These are phyloP conservation scores for Drosophila anomalata DNA, from an alignment of 2,888 invertebrate genomes.

Conservation along the genomic window DNA sequence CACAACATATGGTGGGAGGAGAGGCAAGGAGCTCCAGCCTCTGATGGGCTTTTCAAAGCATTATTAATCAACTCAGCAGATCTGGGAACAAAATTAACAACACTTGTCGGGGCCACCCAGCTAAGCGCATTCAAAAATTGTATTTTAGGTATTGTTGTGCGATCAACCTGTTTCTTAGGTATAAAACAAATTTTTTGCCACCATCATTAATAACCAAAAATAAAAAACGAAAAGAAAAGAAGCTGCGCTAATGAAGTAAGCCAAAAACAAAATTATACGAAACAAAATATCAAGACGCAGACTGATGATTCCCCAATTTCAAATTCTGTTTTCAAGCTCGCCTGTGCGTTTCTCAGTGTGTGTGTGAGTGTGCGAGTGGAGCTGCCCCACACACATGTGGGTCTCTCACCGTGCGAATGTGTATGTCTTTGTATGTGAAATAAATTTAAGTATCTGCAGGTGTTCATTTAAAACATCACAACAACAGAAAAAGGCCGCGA, in stretches of 20 bases:
- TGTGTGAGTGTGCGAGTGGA: neutral
- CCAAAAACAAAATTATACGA: constrained; percentile 40
- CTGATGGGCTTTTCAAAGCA: neutral
- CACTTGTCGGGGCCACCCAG: constrained; percentile 42
- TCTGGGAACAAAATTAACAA: constrained; percentile 14
- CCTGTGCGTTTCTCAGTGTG: constrained; percentile 17
- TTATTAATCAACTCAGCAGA: constrained; percentile 33
- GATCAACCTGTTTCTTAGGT: constrained; percentile 62
- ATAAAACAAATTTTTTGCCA: constrained; percentile 51
- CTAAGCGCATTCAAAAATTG: constrained; percentile 9
- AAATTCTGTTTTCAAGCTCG: constrained; percentile 73
- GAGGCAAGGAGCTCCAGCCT: neutral
- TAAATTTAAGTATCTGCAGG: constrained; percentile 84
- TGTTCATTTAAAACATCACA: constrained; percentile 83
- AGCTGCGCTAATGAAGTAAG: constrained; percentile 71
- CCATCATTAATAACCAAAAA: constrained; percentile 65
- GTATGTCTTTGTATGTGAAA: constrained; percentile 64
- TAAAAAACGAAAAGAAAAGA: constrained; percentile 34
- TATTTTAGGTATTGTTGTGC: constrained; percentile 23
- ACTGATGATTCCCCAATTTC: constrained; percentile 75
- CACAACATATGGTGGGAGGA: constrained; percentile 4
- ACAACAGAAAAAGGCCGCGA: constrained; percentile 68
- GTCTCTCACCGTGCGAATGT: neutral
- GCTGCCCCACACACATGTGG: neutral
- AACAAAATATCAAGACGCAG: constrained; percentile 14